Evolutionary conservation across 2,888 invertebrate species (phyloP).

Genomic region (Cylindroiulus punctatus): DNA sequence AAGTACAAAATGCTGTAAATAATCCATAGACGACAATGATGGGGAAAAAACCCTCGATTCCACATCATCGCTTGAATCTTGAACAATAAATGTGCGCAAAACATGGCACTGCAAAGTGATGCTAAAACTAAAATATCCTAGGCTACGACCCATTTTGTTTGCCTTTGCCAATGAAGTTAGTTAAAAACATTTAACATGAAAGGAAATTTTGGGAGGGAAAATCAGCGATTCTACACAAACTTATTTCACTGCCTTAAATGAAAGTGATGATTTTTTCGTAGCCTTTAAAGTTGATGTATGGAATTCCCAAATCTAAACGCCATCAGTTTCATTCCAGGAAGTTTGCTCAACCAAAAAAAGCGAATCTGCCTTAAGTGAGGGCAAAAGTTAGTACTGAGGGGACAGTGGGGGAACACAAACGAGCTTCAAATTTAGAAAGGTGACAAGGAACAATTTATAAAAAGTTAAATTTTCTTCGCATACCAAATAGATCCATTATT

Average conservation of each 20-base stretch:
- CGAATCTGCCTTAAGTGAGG: not conserved
- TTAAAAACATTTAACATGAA: slow-evolving; percentile 16
- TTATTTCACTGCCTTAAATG: slow-evolving; percentile 11
- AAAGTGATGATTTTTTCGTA: not conserved
- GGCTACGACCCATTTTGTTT: slow-evolving; percentile 42
- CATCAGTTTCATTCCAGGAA: not conserved
- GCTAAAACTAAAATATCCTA: slow-evolving; percentile 41
- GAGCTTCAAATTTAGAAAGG: slow-evolving; percentile 15
- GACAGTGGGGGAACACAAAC: not conserved
- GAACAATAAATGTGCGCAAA: slow-evolving; percentile 37
- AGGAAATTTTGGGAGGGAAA: not conserved
- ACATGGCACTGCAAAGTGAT: slow-evolving; percentile 44
- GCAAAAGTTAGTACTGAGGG: not conserved
- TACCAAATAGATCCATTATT: slow-evolving; percentile 31
- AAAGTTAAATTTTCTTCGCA: not conserved
- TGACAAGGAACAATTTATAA: not conserved
- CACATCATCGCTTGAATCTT: not conserved
- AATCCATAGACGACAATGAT: not conserved
- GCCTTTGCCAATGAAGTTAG: slow-evolving; percentile 45
- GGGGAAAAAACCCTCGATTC: slow-evolving; percentile 26
- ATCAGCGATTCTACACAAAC: not conserved
- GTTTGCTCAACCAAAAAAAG: not conserved
- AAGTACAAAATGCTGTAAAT: slow-evolving; percentile 49
- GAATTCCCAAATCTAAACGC: not conserved
- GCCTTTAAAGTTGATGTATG: not conserved